These are phyloP conservation scores for Nannoperca australis DNA, from an alignment of 2,797 vertebrate genomes.

Conservation along the genomic window DNA sequence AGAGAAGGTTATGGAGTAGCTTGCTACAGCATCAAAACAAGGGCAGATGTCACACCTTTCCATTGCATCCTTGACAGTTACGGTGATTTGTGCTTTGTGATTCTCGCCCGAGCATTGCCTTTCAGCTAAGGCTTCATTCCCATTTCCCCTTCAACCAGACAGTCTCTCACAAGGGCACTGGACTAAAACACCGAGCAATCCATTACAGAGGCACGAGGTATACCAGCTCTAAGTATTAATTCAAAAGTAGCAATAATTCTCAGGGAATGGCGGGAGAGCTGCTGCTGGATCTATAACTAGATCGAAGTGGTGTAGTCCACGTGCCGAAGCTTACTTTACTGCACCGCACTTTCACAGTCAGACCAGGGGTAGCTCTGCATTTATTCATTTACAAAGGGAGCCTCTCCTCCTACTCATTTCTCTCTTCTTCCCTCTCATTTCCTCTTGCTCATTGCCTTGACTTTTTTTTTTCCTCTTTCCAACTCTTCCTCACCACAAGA, in stretches of 20 bases:
- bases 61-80: constrained; percentile 61
- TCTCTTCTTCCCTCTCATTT: constrained; percentile 30
- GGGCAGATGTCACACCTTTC: constrained; percentile 58
- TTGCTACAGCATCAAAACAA: constrained; percentile 54
- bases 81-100: constrained; percentile 71
- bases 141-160: constrained; percentile 58
- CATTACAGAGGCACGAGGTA: constrained; percentile 70
- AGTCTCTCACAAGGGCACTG: constrained; percentile 65
- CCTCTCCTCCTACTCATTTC: constrained; percentile 47
- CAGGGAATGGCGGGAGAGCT: constrained; percentile 65
- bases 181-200: constrained; percentile 75
- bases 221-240: constrained; percentile 70
- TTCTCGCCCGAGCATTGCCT: constrained; percentile 57
- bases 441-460: constrained; percentile 5
- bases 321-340: constrained; percentile 60
- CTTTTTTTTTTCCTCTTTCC: constrained; percentile 2
- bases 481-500: constrained; percentile 20
- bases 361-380: constrained; percentile 34
- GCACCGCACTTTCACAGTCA: constrained; percentile 45
- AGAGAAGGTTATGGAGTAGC: constrained; percentile 39
- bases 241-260: constrained; percentile 74
- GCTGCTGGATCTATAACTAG: constrained; percentile 80
- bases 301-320: constrained; percentile 58
- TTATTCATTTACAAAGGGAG: constrained; percentile 70
- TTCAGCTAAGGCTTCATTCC: constrained; percentile 65